Percentiles rank a stretch among this genome's conserved stretches.
Conservation (phyloP, 2,888 invertebrate species). For the Apeira syringaria region DNA sequence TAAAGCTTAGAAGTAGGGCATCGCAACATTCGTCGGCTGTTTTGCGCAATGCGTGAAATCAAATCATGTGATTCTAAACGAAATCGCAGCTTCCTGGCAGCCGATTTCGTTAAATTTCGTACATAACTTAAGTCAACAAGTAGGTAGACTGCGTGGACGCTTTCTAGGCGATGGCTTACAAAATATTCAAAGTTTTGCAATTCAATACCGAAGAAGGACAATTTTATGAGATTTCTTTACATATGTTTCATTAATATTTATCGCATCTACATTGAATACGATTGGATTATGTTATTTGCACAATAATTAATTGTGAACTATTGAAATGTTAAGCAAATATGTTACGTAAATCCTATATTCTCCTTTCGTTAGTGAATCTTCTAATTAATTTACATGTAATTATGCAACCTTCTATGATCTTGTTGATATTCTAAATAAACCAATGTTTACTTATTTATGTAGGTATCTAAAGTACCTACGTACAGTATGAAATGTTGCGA, state of each 20-base stretch:
- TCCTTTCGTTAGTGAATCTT: no score
- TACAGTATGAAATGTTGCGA: no score
- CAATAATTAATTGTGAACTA: no score
- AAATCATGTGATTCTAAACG: slow-evolving; percentile 45
- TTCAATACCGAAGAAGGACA: slow-evolving; percentile 37
- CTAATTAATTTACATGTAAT: no score
- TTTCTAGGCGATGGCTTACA: slow-evolving; percentile 48
- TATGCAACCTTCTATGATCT: no score
- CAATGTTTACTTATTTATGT: no score
- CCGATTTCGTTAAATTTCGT: slow-evolving; percentile 51
- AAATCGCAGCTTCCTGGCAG: slow-evolving; percentile 49
- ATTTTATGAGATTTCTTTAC: slow-evolving; percentile 6
- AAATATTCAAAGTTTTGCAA: slow-evolving; percentile 41
- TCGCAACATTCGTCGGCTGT: slow-evolving; percentile 19
- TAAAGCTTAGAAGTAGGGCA: slow-evolving; percentile 25
- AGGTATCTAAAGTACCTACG: no score
- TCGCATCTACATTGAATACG: background rate
- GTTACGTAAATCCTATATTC: no score
- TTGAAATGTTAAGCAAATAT: no score
- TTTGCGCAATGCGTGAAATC: slow-evolving; percentile 45
- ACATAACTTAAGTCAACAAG: slow-evolving; percentile 14
- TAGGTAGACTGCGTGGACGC: slow-evolving; percentile 29
- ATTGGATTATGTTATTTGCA: no score
- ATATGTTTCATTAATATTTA: slow-evolving; percentile 3
- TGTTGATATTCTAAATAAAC: no score